Evolutionary conservation across 2,888 invertebrate genomes (phyloP).

Genomic region (Linyphia triangularis): DNA sequence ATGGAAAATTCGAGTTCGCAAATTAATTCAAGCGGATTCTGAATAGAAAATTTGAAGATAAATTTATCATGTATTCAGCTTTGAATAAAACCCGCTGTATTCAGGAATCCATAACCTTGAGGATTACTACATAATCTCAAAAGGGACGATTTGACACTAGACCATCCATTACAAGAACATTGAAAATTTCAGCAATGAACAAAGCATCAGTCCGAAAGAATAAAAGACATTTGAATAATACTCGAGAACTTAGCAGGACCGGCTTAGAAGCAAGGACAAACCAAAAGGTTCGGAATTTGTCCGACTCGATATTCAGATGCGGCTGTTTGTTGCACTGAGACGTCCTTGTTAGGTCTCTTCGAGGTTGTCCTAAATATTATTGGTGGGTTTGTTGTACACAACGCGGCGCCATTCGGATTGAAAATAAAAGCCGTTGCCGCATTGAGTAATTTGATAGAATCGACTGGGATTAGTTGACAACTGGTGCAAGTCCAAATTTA

Average conservation of each 20-base stretch:
- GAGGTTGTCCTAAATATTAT: conserved; percentile 65
- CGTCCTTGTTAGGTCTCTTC: conserved; percentile 51
- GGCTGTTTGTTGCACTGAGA: neutral
- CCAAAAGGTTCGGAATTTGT: neutral
- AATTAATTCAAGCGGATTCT: too few relatives aligned
- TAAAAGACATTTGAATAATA: conserved; percentile 45
- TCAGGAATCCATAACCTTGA: neutral
- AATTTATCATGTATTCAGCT: neutral
- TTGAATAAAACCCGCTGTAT: neutral
- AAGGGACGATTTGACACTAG: neutral
- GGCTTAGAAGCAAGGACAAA: conserved; percentile 36
- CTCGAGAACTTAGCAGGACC: conserved; percentile 1
- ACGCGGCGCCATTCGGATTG: neutral
- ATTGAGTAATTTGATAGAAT: too few relatives aligned
- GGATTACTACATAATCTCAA: neutral
- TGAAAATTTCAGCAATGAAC: conserved; percentile 24
- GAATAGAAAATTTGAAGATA: neutral
- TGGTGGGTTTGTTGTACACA: neutral
- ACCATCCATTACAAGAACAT: neutral
- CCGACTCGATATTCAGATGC: neutral
- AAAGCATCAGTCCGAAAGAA: conserved; percentile 36
- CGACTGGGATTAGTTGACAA: too few relatives aligned
- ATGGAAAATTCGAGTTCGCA: too few relatives aligned
- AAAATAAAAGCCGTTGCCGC: neutral
- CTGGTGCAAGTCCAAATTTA: too few relatives aligned